Evolutionary conservation across 37 sponge, comb jelly and placozoan species (phyloP).

Genomic region (Petrosia ficiformis): DNA sequence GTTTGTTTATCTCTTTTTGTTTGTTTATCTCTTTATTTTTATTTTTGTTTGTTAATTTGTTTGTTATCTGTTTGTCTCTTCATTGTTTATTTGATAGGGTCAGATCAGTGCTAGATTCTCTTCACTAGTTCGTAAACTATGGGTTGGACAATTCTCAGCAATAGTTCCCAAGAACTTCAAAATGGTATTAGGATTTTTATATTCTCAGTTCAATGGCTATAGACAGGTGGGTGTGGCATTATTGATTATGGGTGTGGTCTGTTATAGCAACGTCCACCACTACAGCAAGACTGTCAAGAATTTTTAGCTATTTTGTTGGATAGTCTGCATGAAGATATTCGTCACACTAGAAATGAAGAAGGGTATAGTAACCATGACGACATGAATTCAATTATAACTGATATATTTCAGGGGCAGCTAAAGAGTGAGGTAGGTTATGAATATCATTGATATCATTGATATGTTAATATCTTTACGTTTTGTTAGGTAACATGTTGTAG

Average conservation of each 20-base stretch:
- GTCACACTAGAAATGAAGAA: not conserved
- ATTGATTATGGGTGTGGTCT: not conserved
- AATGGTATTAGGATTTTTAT: slow-evolving; percentile 42
- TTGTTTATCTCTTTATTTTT: not conserved
- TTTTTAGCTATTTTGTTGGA: slow-evolving; percentile 75
- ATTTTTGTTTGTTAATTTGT: not conserved
- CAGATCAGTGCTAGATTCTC: slow-evolving; percentile 27
- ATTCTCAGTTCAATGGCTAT: slow-evolving; percentile 55
- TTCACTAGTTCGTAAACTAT: slow-evolving; percentile 52
- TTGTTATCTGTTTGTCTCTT: no score
- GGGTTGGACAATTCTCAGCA: slow-evolving; percentile 59
- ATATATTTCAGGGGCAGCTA: slow-evolving; percentile 63
- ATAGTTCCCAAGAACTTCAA: slow-evolving; percentile 49
- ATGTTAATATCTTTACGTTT: not conserved
- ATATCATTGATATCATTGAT: not conserved
- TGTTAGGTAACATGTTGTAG: slow-evolving; percentile 50
- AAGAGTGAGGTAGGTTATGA: slow-evolving; percentile 48
- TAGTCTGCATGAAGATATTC: slow-evolving; percentile 51
- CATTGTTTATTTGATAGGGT: no score
- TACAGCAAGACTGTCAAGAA: slow-evolving; percentile 82
- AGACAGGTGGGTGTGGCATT: slow-evolving; percentile 42
- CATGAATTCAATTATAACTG: slow-evolving; percentile 27
- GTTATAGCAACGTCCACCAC: not conserved
- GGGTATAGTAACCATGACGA: not conserved
- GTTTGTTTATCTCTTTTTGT: not conserved